These are phyloP conservation scores for Ypsolopha scabrella DNA, from an alignment of 2,888 invertebrate genomes.

Conservation along the genomic window DNA sequence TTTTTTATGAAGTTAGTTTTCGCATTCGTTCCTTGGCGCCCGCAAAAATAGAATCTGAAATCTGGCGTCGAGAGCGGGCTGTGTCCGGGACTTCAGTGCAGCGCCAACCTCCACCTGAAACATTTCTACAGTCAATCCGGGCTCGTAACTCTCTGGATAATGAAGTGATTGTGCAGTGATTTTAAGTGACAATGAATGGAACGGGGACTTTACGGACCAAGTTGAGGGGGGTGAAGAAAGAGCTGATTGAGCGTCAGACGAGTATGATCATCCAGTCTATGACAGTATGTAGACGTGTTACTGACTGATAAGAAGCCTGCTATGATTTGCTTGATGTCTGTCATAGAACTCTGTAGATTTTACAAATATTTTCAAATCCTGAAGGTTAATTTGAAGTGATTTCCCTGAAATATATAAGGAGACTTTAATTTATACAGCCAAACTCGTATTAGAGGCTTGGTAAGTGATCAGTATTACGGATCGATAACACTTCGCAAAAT, in stretches of 20 bases:
- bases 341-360: no score
- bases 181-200: conserved; percentile 51
- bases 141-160: neutral
- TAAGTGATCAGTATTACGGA: no score
- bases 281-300: conserved; percentile 76
- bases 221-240: conserved; percentile 84
- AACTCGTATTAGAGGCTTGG: no score
- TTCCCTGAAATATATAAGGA: no score
- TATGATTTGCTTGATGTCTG: neutral
- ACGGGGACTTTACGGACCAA: conserved; percentile 72
- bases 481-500: no score
- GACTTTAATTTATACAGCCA: no score
- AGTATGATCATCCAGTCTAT: conserved; percentile 80
- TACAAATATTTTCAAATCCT: no score
- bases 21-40: conserved; percentile 52
- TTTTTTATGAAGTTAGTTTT: conserved; percentile 40
- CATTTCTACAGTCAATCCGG: conserved; percentile 22
- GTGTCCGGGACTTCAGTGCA: conserved; percentile 60
- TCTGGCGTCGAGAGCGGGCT: conserved; percentile 57
- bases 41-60: conserved; percentile 70
- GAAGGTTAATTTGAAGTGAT: no score
- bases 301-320: conserved; percentile 3
- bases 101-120: conserved; percentile 43
- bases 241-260: conserved; percentile 79
- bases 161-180: conserved; percentile 15